A percentile compares a stretch with the other conserved stretches of the same genome.
Conservation (phyloP, 2,888 invertebrate genomes). For the Rhagium mordax region DNA sequence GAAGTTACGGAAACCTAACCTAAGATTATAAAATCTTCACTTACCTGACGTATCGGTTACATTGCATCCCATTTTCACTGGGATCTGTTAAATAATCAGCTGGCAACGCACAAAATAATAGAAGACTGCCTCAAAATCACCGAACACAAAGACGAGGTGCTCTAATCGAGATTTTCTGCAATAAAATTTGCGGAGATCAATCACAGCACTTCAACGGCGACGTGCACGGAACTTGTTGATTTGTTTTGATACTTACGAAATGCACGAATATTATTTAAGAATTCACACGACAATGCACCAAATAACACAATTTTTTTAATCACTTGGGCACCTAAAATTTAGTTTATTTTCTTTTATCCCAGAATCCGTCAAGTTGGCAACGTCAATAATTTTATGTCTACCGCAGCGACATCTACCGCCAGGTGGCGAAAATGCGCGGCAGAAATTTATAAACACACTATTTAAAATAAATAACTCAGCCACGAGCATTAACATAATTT, state of each 20-base stretch:
- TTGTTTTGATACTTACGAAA: conserved; percentile 22
- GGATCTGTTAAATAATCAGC: conserved; percentile 6
- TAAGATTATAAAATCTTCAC: conserved; percentile 40
- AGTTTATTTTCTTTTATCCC: conserved; percentile 45
- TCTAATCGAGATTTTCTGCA: conserved; percentile 35
- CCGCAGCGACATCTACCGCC: neutral
- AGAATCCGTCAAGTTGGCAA: conserved; percentile 44
- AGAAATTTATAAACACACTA: too few species aligned
- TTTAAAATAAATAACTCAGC: too few species aligned
- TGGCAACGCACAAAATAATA: neutral
- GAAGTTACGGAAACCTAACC: conserved; percentile 41
- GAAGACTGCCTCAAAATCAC: conserved; percentile 13
- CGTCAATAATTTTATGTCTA: conserved; percentile 33
- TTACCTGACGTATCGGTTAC: conserved; percentile 44
- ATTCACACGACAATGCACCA: conserved; percentile 35
- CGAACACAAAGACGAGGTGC: conserved; percentile 25
- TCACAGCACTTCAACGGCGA: conserved; percentile 15
- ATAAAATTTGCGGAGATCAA: conserved; percentile 45
- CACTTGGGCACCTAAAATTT: conserved; percentile 40
- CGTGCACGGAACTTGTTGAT: neutral
- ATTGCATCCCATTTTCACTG: conserved; percentile 29
- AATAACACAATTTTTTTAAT: conserved; percentile 30
- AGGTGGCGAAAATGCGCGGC: too few species aligned
- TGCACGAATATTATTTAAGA: conserved; percentile 12
- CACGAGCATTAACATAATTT: too few species aligned